Evolutionary conservation across 2,888 invertebrate species (phyloP), one percentile per base, ranked within the genome.

Genomic region (Leucophora obtusa): DNA sequence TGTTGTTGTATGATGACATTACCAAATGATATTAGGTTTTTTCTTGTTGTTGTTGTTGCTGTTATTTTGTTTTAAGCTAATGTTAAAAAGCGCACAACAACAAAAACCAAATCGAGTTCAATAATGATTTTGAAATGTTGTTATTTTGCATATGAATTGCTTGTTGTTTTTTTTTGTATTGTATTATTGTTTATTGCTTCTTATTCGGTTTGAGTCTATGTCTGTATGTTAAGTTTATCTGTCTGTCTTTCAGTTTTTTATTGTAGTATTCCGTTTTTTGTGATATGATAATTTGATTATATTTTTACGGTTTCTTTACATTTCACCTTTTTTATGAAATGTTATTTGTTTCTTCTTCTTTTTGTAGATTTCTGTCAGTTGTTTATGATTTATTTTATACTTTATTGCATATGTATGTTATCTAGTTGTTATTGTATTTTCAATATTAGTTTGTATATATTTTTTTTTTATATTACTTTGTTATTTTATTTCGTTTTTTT

Each of bases 141-240:
- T 82, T 87, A 83, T 84, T 85, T 86, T 87, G 86, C 87, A 86
- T 88, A 85, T 86, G 85, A 86, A 86, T 86, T 87, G 85, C 85
- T 86, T 83, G 83, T 75, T 82, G 21, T 66, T 74, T 54, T 73
- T 68, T 63, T 53, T 60, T 54, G 59, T 47, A 11, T 47, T 21
- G 54, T 43, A 6, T 54, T 35, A 62, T 21, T 11, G 11, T 24
- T 38, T 53, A 1, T 24, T 60, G 33, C 33, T 21, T n/a, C n/a
- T 51, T 28, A 8, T 58, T 33, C n/a, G 14, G 17, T 9, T 38
- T 54, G 21, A 14, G 24, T 18, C 11, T 43, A n/a, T 33, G 10
- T 62, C 11, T 68, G 3, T 14, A 9, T 28, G 4, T 58, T 47
- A 15, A n/a, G 11, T 63, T 4, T 47, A 59, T 62, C 18, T 60